Evolutionary conservation across 1,140 invertebrate genomes (phyloP).

Genomic region (Bombyx mandarina): DNA sequence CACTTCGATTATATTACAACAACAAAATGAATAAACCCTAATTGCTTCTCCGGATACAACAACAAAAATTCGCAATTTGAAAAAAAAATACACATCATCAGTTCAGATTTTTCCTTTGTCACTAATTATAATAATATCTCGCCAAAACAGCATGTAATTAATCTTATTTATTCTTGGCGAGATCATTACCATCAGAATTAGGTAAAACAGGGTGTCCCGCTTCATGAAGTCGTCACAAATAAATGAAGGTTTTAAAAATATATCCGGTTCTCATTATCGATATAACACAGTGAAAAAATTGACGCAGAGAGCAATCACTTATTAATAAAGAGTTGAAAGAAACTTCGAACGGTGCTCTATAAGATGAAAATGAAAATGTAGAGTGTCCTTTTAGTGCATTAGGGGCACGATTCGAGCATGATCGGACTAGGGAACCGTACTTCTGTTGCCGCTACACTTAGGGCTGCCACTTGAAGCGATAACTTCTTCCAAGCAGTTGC

Average conservation of each 20-base stretch:
- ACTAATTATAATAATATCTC: conserved; percentile 34
- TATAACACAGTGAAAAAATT: conserved; percentile 62
- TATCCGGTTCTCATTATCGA: conserved; percentile 43
- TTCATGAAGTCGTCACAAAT: conserved; percentile 22
- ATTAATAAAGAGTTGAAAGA: conserved; percentile 46
- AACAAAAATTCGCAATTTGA: too few species aligned
- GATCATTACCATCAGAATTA: conserved; percentile 55
- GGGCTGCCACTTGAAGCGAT: conserved; percentile 5
- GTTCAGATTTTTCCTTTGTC: conserved; percentile 8
- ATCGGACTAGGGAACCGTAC: conserved; percentile 4
- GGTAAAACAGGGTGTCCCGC: conserved; percentile 36
- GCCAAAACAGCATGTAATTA: conserved; percentile 36
- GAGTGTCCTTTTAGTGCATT: conserved; percentile 28
- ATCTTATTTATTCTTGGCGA: conserved; percentile 41
- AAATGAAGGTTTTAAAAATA: conserved; percentile 33
- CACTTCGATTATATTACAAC: conserved; percentile 50
- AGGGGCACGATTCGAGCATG: conserved; percentile 21
- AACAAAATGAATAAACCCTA: conserved; percentile 7
- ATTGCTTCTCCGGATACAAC: too few species aligned
- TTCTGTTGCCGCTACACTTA: conserved; percentile 3
- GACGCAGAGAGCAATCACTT: conserved; percentile 56
- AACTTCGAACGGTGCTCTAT: conserved; percentile 27
- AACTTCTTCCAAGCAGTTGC: too few species aligned
- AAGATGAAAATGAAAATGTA: conserved; percentile 22
- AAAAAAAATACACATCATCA: too few species aligned